Evolutionary conservation across 2,888 invertebrate genomes (phyloP), one percentile per base, ranked within the genome.

Genomic region (Caenorhabditis sinica): DNA sequence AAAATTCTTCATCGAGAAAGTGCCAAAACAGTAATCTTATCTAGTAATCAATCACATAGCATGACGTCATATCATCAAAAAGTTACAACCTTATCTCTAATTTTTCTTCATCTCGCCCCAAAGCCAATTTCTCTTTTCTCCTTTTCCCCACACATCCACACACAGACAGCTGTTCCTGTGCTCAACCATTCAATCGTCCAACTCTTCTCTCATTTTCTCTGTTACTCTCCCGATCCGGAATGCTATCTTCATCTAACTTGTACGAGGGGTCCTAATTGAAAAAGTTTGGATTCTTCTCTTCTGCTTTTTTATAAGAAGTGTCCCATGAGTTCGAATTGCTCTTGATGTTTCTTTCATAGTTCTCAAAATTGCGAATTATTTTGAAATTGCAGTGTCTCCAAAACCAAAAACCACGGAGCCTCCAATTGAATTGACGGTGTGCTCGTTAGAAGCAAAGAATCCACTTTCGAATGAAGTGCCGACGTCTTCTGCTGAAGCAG

Each of bases 81-180:
- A 75, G 75, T 75, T 75, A 66, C 56, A 73, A 63, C 72, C 60
- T 58, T 25, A 53, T 69, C 36, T 45, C 28, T 40, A 33, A 30
- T 65, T 63, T 66, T 76, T 76, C 33, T 45, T 43, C n/a, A 66
- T 66, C 66, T n/a, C 11, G n/a, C 40, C 40, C 40, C 6, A 40
- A 49, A 68, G 23, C 36, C 53, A 68, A 68, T 68, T 60, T n/a
- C 20, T 56, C 33, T 30, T 28, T 28, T 73, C 20, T 53, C 30
- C 11, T 58, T 40, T 40, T 13, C 13, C 40, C 20, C 49, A 17
- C 33, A 4, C 33, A 36, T 9, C 4, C 33, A 40, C 40, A 56
- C 33, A 20, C 66, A 75, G 66, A 66, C 75, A 75, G 75, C 75
- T 75, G 75, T 65, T 75, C 75, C 75, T 65, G 56, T 65, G 51